Conservation (phyloP, 2,797 vertebrate genomes). For the Parauchenoglanis ngamensis region DNA sequence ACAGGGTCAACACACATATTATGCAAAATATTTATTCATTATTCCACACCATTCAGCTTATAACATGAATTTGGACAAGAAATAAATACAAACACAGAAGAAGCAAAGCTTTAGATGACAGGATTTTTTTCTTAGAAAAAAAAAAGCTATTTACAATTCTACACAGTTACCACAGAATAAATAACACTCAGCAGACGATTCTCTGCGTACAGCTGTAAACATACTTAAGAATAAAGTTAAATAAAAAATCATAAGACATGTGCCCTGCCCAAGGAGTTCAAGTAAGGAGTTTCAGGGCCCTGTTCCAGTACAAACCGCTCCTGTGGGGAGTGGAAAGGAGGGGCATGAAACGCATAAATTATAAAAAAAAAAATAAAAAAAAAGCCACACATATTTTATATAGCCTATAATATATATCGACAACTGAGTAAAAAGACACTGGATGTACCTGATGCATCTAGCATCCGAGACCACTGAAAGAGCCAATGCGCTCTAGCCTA, state of each 20-base stretch:
- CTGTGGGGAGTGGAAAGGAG: background rate
- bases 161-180: constrained; percentile 50
- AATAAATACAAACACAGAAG: constrained; percentile 68
- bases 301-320: constrained; percentile 30
- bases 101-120: constrained; percentile 54
- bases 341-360: background rate
- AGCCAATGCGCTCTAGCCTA: constrained; percentile 77
- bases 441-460: constrained; percentile 53
- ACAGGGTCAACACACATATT: constrained; percentile 44
- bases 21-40: constrained; percentile 74
- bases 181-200: constrained; percentile 39
- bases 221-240: background rate
- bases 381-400: background rate
- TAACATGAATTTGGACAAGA: constrained; percentile 59
- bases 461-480: constrained; percentile 80
- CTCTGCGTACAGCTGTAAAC: constrained; percentile 53
- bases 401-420: background rate
- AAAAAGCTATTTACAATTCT: constrained; percentile 47
- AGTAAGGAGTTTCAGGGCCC: constrained; percentile 46
- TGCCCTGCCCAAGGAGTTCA: constrained; percentile 47
- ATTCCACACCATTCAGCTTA: constrained; percentile 61
- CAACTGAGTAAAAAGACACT: background rate
- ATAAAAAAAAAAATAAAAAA: constrained; percentile 22
- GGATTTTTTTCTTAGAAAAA: constrained; percentile 7
- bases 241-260: constrained; percentile 17